Evolutionary conservation across 2,113 vertebrate genomes (phyloP), one percentile per base, ranked within the genome.

Genomic region (Mustela nigripes): DNA sequence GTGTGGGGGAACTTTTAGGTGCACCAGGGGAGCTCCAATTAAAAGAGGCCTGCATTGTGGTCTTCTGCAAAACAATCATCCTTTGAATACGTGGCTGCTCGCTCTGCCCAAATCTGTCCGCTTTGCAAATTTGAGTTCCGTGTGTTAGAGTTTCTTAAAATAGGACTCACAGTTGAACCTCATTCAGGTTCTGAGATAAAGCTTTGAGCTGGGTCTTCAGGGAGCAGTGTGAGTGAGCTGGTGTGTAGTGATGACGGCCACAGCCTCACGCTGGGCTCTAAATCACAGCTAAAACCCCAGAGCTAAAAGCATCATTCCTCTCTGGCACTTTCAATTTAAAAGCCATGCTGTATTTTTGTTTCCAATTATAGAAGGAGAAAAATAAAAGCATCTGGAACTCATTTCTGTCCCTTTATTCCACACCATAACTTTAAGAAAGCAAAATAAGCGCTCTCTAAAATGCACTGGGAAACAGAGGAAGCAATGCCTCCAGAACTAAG

Each of bases 381-480:
- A 97, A 95, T 62, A 96, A 87, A 96, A 96, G 95, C 98, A 98
- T 97, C 97, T 98, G 98, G 97, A 98, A 97, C 92, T 88, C 97
- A 97, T 98, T 97, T 95, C 79, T 69, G 76, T 92, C 80, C 96
- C 82, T 97, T 95, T 94, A 91, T 96, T 97, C 96, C 92, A 89
- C 50, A 7, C 76, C 63, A n/a, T 92, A 89, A 96, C 91, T 97
- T 90, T 74, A 78, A 96, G 89, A 95, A 98, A 89, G 93, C 93
- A 96, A 97, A 97, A 97, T 83, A 94, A 96, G 90, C 83, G 31
- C 48, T 93, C 58, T 96, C 56, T 22, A 50, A 89, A 94, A 80
- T 9, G 84, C 86, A 73, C 56, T 31, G 83, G 56, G 18, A 89
- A 33, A 91, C 28, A 93, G 91, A 95, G 97, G 93, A 97, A 96